Evolutionary conservation across 2,888 invertebrate genomes (phyloP).

Genomic region (Eumacrocentrus americanus): DNA sequence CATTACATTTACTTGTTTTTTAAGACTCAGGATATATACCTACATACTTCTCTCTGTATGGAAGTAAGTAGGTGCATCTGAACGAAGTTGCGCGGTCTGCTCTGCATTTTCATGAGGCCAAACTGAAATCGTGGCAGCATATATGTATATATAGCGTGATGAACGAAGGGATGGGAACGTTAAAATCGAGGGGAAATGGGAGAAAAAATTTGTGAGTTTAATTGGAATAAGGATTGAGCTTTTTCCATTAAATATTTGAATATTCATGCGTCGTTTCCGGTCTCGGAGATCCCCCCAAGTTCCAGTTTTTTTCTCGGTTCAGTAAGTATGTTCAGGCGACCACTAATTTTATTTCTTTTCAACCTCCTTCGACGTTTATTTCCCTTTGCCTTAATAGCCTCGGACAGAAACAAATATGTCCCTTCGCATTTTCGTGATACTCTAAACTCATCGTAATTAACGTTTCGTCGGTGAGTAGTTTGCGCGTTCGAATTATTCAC

Average conservation of each 20-base stretch:
- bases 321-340: no score
- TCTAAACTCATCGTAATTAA: constrained; percentile 23
- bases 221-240: constrained; percentile 8
- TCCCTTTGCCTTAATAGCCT: not conserved
- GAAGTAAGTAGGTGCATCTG: no score
- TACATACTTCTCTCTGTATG: no score
- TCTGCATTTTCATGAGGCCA: not conserved
- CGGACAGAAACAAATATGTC: not conserved
- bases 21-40: no score
- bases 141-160: not conserved
- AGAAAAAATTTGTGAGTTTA: not conserved
- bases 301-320: not conserved
- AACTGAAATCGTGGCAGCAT: no score
- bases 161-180: not conserved
- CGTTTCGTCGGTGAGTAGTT: constrained; percentile 25
- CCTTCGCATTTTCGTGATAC: constrained; percentile 8
- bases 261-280: constrained; percentile 1
- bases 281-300: not conserved
- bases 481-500: constrained; percentile 23
- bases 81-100: no score
- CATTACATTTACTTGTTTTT: no score
- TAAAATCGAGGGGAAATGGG: not conserved
- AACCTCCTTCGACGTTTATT: no score
- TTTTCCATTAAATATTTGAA: constrained; percentile 7
- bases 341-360: no score